phyloP scores from a whole-genome alignment of 30 jellyfish, hydroid and myxozoan species.

The Turritopsis rubra region DNA sequence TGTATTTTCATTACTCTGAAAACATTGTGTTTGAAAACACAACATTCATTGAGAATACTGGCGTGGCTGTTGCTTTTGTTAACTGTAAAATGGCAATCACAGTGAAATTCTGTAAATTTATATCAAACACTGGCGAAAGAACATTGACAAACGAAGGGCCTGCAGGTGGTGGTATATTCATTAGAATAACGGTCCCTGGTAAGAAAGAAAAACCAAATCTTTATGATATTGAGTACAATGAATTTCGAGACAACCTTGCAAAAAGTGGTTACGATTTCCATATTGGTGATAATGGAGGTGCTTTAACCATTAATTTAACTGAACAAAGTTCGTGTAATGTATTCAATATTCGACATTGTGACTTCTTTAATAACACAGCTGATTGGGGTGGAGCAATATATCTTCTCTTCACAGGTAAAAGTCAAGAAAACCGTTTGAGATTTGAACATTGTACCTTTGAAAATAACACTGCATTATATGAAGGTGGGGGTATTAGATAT shows the following conservation, averaged over 20 bases:
- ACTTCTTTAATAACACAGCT: constrained; percentile 44
- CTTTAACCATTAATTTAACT: neutral
- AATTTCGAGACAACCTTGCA: neutral
- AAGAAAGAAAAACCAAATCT: neutral
- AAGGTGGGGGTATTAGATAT: constrained; percentile 65
- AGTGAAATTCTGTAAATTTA: neutral
- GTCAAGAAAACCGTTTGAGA: constrained; percentile 19
- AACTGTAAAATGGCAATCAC: constrained; percentile 36
- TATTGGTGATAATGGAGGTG: neutral
- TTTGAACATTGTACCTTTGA: constrained; percentile 12
- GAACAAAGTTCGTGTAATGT: constrained; percentile 6
- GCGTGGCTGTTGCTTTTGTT: constrained; percentile 45
- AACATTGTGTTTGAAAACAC: constrained; percentile 18
- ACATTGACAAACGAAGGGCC: constrained; percentile 7
- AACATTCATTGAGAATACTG: constrained; percentile 21
- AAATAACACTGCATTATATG: constrained; percentile 44
- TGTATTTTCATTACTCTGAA: constrained; percentile 46
- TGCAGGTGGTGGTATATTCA: constrained; percentile 47
- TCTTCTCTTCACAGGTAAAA: constrained; percentile 27
- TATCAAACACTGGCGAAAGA: neutral
- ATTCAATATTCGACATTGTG: constrained; percentile 21
- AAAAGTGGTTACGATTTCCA: neutral
- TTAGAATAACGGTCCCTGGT: neutral
- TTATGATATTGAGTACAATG: neutral
- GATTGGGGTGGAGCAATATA: constrained; percentile 73